A percentile compares a stretch with the other conserved stretches of the same genome.
These are phyloP conservation scores for Eupithecia inturbata DNA, from an alignment of 2,888 invertebrate genomes.

Conservation along the genomic window DNA sequence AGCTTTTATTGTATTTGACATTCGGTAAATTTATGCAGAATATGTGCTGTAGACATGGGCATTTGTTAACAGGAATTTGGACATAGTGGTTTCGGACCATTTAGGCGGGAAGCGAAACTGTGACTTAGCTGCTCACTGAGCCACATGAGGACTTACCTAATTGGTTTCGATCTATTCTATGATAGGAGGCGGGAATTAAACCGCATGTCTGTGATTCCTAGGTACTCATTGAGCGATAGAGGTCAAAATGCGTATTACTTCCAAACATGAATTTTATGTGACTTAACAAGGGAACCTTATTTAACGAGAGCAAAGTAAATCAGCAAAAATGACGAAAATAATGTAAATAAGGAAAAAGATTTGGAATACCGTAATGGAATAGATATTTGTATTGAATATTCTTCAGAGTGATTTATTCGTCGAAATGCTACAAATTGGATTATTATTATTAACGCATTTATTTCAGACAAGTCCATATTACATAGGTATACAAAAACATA, in stretches of 20 bases:
- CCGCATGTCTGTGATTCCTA: not conserved
- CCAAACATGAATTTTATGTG: not conserved
- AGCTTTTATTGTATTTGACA: constrained; percentile 42
- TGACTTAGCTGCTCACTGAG: not conserved
- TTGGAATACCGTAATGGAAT: not conserved
- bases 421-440: not conserved
- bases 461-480: too few relatives aligned
- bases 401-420: not conserved
- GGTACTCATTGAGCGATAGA: not conserved
- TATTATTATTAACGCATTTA: too few relatives aligned
- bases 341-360: constrained; percentile 10
- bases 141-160: too few relatives aligned
- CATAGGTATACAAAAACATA: too few relatives aligned
- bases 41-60: not conserved
- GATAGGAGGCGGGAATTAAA: not conserved
- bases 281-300: not conserved
- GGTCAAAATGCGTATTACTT: not conserved
- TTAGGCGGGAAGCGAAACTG: not conserved
- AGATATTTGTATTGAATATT: not conserved
- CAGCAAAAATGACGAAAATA: not conserved
- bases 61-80: not conserved
- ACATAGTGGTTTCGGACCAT: not conserved
- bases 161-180: not conserved
- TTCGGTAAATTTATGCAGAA: constrained; percentile 10
- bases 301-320: not conserved